Evolutionary conservation across 2,888 invertebrate species (phyloP).

Genomic region (Parasteatoda lunata): DNA sequence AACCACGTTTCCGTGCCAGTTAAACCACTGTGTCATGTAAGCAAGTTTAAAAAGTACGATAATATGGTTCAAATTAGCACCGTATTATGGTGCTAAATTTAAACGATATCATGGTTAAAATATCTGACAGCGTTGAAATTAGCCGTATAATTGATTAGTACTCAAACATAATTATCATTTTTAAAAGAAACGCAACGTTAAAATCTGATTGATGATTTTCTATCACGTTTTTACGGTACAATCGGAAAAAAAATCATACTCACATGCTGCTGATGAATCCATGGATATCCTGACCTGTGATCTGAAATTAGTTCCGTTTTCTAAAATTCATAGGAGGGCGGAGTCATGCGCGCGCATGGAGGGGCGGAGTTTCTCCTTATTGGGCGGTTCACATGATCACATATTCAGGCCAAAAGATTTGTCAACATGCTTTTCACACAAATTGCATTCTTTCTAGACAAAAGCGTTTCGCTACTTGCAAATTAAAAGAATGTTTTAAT

Average conservation of each 20-base stretch:
- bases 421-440: conserved; percentile 28
- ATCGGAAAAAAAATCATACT: conserved; percentile 27
- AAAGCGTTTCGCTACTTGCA: conserved; percentile 41
- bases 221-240: not conserved
- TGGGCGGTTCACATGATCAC: conserved; percentile 47
- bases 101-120: no score
- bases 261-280: conserved; percentile 60
- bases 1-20: no score
- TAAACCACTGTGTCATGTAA: no score
- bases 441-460: conserved; percentile 43
- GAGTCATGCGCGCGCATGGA: conserved; percentile 44
- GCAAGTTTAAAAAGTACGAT: no score
- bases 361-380: conserved; percentile 27
- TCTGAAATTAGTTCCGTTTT: conserved; percentile 16
- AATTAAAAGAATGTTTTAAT: conserved; percentile 50
- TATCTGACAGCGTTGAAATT: no score
- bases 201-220: no score
- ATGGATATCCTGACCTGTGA: conserved; percentile 30
- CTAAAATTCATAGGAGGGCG: conserved; percentile 7
- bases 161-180: no score
- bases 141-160: no score
- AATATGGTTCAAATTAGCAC: no score
- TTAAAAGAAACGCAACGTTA: no score
- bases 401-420: conserved; percentile 3
- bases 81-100: no score